Evolutionary conservation across 1,140 invertebrate species (phyloP).

Genomic region (Eciton burchellii): DNA sequence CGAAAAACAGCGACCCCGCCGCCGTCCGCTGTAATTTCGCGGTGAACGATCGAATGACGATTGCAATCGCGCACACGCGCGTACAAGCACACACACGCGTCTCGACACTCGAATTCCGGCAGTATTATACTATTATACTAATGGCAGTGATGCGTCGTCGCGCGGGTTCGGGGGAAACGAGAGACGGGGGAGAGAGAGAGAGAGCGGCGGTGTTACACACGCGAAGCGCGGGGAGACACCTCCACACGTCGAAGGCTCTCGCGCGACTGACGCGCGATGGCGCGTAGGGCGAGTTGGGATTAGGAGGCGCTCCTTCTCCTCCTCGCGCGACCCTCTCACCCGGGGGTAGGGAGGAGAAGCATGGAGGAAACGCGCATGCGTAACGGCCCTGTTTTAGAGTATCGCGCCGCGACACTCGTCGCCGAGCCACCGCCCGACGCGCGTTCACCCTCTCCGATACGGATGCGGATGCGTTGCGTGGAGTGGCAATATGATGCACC

Average conservation of each 20-base stretch:
- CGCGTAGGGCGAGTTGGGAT: slow-evolving; percentile 69
- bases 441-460: slow-evolving; percentile 63
- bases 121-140: slow-evolving; percentile 66
- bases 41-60: slow-evolving; percentile 8
- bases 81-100: background rate
- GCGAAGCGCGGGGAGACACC: slow-evolving; percentile 68
- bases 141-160: slow-evolving; percentile 76
- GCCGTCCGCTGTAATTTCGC: background rate
- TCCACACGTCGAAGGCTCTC: slow-evolving; percentile 83
- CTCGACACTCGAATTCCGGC: slow-evolving; percentile 6
- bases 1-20: background rate
- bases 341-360: slow-evolving; percentile 27
- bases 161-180: background rate
- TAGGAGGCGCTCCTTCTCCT: slow-evolving; percentile 57
- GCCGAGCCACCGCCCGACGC: slow-evolving; percentile 79
- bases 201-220: slow-evolving; percentile 72
- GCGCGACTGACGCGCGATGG: slow-evolving; percentile 82
- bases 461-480: too few species aligned
- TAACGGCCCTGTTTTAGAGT: slow-evolving; percentile 80
- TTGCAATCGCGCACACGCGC: slow-evolving; percentile 1
- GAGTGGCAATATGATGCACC: slow-evolving; percentile 7
- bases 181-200: slow-evolving; percentile 39
- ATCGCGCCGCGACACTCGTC: slow-evolving; percentile 75
- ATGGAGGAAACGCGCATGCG: slow-evolving; percentile 79
- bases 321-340: slow-evolving; percentile 9